Conservation (phyloP, 2,797 vertebrate species). For the Acrossocheilus fasciatus region DNA sequence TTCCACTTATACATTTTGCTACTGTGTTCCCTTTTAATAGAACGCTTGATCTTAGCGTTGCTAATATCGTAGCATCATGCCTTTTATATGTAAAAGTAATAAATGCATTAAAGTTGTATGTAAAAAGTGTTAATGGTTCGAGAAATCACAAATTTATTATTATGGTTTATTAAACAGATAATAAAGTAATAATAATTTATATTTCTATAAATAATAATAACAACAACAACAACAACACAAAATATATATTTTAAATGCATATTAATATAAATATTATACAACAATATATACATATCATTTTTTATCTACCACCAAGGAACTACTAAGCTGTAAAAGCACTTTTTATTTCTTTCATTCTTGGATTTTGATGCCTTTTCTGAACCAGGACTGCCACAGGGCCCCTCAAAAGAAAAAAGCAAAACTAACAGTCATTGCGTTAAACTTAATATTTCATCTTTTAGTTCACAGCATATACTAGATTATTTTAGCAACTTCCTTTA, state of each 20-base stretch:
- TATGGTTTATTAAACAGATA: not conserved
- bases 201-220: not conserved
- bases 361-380: constrained; percentile 4
- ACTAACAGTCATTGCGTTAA: not conserved
- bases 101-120: not conserved
- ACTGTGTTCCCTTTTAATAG: not conserved
- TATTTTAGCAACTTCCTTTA: constrained; percentile 30
- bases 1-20: not conserved
- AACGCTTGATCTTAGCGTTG: not conserved
- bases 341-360: not conserved
- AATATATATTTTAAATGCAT: too few species aligned
- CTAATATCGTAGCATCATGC: not conserved
- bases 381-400: not conserved
- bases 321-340: not conserved
- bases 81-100: not conserved
- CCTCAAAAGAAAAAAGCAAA: constrained; percentile 5
- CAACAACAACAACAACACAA: too few species aligned
- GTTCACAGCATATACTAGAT: constrained; percentile 12
- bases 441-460: constrained; percentile 17
- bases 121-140: not conserved
- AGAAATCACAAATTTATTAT: not conserved
- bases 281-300: not conserved
- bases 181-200: not conserved
- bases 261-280: too few species aligned
- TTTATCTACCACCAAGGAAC: not conserved